Evolutionary conservation across 2,797 vertebrate species (phyloP).

Genomic region (Glossophaga mutica): DNA sequence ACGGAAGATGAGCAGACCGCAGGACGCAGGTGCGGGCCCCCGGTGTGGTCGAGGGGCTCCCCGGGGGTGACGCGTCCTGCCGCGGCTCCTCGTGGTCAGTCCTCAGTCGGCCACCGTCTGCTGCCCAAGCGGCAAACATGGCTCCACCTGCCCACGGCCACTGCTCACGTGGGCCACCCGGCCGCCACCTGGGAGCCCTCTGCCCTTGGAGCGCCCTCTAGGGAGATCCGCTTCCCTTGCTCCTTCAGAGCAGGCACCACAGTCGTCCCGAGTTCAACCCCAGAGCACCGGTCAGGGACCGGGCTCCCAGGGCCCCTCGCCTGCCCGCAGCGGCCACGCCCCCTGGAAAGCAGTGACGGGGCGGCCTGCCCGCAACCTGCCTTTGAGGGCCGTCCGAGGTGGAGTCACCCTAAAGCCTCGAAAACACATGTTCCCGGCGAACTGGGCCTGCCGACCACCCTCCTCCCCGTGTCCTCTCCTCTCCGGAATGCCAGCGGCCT

Average conservation of each 20-base stretch:
- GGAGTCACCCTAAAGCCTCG: slow-evolving; percentile 8
- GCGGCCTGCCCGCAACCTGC: background rate
- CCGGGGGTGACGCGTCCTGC: background rate
- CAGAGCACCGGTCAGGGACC: background rate
- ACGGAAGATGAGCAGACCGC: slow-evolving; percentile 61
- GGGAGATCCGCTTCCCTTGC: rapidly evolving
- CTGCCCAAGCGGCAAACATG: background rate
- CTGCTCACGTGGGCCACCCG: background rate
- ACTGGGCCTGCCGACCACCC: slow-evolving; percentile 29
- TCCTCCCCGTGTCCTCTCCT: background rate
- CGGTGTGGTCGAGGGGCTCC: background rate
- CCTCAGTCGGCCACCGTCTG: background rate
- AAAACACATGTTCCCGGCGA: slow-evolving; percentile 58
- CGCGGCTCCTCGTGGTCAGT: background rate
- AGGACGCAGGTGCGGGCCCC: slow-evolving; percentile 49
- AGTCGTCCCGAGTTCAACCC: background rate
- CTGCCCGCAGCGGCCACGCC: background rate
- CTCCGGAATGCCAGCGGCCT: background rate
- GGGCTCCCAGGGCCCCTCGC: background rate
- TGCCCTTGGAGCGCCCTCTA: background rate
- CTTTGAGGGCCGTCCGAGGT: slow-evolving; percentile 17
- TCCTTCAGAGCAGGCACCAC: background rate
- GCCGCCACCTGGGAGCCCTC: background rate
- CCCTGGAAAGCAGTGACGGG: slow-evolving; percentile 5
- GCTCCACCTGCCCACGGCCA: slow-evolving; percentile 28